phyloP scores from a whole-genome alignment of 2,113 vertebrate genomes.

The Caranx melampygus region DNA sequence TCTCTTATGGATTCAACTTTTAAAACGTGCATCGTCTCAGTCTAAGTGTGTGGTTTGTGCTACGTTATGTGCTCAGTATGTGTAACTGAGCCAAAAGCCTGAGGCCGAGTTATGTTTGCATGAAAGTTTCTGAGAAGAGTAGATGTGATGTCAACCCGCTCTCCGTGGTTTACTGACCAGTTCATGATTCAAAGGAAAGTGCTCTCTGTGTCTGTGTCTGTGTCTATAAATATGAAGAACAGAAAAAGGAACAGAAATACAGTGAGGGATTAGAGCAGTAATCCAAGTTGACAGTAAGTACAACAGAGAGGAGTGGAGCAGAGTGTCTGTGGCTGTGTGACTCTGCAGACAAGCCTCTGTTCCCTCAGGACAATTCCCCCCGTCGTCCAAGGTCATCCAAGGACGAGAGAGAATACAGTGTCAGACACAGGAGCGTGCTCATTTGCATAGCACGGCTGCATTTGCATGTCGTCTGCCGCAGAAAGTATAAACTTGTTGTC shows the following conservation, averaged over 20 bases:
- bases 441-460: constrained; percentile 1
- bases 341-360: constrained; percentile 7
- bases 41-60: neutral
- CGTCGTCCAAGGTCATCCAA: constrained; percentile 29
- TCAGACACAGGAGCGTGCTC: constrained; percentile 1
- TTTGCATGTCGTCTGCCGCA: constrained; percentile 15
- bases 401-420: constrained; percentile 20
- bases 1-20: neutral
- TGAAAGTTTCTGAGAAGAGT: neutral
- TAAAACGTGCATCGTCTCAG: neutral
- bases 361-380: neutral
- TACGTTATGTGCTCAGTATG: neutral
- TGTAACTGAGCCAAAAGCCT: neutral
- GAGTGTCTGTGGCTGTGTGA: constrained; percentile 3
- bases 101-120: neutral
- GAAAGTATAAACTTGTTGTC: constrained; percentile 30
- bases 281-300: constrained; percentile 50
- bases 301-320: constrained; percentile 24
- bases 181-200: neutral
- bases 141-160: neutral
- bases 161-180: neutral
- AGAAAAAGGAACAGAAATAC: constrained; percentile 12
- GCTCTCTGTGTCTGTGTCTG: constrained; percentile 20
- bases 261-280: constrained; percentile 44
- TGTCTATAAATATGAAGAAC: neutral